These are phyloP conservation scores for Myotis lucifugus DNA, from an alignment of 2,113 vertebrate genomes.

Conservation along the genomic window DNA sequence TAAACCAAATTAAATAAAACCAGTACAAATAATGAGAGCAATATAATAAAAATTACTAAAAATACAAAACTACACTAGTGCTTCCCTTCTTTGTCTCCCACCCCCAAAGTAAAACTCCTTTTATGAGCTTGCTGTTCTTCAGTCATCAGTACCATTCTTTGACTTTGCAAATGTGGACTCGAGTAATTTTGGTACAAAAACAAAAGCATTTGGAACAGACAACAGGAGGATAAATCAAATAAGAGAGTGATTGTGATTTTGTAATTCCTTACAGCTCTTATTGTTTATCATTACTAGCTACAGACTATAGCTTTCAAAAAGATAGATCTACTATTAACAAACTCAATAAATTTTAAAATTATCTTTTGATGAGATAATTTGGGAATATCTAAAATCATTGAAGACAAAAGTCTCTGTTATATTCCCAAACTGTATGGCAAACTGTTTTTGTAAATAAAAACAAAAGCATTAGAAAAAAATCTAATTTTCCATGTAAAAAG, in stretches of 20 bases:
- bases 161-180: not conserved
- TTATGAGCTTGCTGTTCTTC: not conserved
- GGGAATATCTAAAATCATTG: not conserved
- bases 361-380: not conserved
- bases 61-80: not conserved
- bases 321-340: not conserved
- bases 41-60: not conserved
- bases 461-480: not conserved
- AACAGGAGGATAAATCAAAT: not conserved
- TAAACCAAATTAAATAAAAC: conserved; percentile 22
- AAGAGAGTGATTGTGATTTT: not conserved
- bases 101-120: not conserved
- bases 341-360: not conserved
- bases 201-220: not conserved
- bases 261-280: not conserved
- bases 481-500: not conserved
- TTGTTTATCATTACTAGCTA: conserved; percentile 22
- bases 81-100: not conserved
- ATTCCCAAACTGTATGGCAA: not conserved
- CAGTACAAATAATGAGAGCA: not conserved
- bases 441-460: conserved; percentile 10
- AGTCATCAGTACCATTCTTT: not conserved
- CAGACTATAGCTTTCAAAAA: not conserved
- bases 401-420: not conserved
- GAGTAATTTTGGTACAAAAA: not conserved